Percentiles rank a stretch among this genome's conserved stretches.
Conservation (phyloP, 2,113 vertebrate species). For the Macheiramphus alcinus region DNA sequence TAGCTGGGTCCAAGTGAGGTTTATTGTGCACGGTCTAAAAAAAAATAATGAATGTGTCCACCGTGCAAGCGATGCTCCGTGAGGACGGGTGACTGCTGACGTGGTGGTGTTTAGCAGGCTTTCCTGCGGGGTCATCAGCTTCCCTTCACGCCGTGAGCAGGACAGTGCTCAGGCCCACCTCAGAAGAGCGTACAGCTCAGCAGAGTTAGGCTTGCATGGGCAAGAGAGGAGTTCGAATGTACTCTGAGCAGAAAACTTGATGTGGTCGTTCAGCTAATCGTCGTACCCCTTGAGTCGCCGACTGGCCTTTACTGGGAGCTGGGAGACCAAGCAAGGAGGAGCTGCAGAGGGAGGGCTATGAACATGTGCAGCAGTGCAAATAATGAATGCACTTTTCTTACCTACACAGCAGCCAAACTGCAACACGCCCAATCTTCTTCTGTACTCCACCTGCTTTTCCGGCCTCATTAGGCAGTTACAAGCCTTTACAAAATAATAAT, state of each 20-base stretch:
- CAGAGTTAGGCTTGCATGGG: background rate
- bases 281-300: rapidly evolving
- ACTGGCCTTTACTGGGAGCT: background rate
- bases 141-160: background rate
- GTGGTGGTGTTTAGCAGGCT: background rate
- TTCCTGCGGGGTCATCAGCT: background rate
- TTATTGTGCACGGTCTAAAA: background rate
- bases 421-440: rapidly evolving
- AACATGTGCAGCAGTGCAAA: rapidly evolving
- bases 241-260: background rate
- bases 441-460: background rate
- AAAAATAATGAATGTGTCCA: rapidly evolving
- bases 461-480: background rate
- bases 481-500: background rate
- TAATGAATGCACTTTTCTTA: background rate
- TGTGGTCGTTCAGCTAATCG: rapidly evolving
- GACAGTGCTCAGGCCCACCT: rapidly evolving
- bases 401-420: background rate
- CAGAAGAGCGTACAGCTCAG: too few species aligned
- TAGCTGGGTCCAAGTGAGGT: background rate
- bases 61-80: rapidly evolving
- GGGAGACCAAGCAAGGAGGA: background rate
- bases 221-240: rapidly evolving
- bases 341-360: background rate
- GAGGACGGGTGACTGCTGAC: background rate